These are phyloP conservation scores for Acrocephalus kingi DNA, from an alignment of 2,113 vertebrate genomes.

Conservation along the genomic window DNA sequence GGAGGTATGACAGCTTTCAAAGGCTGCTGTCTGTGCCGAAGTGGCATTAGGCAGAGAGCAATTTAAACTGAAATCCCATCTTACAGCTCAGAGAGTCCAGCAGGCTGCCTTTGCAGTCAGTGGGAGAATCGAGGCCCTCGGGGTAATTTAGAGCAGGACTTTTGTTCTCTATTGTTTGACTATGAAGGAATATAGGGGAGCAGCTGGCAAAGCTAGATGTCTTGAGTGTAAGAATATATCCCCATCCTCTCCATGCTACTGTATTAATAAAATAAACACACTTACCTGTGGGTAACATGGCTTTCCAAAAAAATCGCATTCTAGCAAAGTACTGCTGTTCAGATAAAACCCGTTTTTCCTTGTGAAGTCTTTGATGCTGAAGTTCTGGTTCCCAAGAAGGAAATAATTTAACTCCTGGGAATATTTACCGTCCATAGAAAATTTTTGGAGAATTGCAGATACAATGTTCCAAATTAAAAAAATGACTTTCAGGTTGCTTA, in stretches of 20 bases:
- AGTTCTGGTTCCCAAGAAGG: constrained; percentile 69
- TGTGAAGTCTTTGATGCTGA: constrained; percentile 79
- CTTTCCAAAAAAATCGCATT: constrained; percentile 77
- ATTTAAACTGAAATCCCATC: neutral
- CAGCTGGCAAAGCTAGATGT: neutral
- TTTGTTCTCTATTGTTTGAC: neutral
- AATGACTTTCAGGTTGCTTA: constrained; percentile 66
- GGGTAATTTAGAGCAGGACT: neutral
- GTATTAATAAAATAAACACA: neutral
- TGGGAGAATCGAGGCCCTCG: fast-evolving
- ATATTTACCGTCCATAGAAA: neutral
- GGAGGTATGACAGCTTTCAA: neutral
- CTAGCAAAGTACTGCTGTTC: constrained; percentile 71
- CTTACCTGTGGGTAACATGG: constrained; percentile 77
- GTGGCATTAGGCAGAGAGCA: neutral
- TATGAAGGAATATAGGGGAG: neutral
- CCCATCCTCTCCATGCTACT: neutral
- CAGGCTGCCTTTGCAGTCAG: neutral
- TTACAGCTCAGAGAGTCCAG: neutral
- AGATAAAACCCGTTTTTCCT: constrained; percentile 76
- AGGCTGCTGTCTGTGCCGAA: neutral
- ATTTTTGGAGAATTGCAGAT: constrained; percentile 51
- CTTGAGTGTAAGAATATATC: neutral
- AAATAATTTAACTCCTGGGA: constrained; percentile 65
- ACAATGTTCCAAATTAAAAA: constrained; percentile 75